Conservation (phyloP, 2,797 vertebrate genomes). For the Microtus californicus region DNA sequence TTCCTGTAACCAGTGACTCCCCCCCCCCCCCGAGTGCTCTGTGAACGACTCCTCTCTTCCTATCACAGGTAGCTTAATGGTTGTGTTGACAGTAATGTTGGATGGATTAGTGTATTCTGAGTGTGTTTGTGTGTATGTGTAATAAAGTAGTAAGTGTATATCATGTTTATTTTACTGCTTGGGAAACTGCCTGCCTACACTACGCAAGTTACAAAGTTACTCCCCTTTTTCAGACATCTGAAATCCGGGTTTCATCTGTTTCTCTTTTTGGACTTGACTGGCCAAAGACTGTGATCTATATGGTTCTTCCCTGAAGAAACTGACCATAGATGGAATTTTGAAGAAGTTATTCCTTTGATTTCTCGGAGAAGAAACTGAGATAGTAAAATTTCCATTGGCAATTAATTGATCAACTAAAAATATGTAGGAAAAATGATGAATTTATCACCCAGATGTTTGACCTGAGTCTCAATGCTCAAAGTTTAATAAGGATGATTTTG, state of each 20-base stretch:
- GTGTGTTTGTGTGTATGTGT: not conserved
- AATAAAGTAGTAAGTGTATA: not conserved
- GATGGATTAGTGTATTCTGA: not conserved
- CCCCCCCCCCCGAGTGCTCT: not conserved
- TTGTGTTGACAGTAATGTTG: not conserved
- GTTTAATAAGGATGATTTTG: constrained; percentile 12
- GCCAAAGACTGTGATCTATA: not conserved
- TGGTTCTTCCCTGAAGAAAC: not conserved
- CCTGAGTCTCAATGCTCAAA: not conserved
- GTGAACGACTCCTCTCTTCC: not conserved
- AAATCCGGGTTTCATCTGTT: not conserved
- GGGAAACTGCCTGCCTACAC: not conserved
- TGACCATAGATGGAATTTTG: not conserved
- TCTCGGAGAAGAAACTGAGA: not conserved
- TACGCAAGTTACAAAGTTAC: not conserved
- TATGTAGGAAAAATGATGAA: not conserved
- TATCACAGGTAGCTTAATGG: constrained; percentile 25
- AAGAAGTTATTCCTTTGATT: not conserved
- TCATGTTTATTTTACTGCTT: constrained; percentile 28
- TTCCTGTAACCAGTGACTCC: not conserved
- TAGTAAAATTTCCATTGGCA: not conserved
- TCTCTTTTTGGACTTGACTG: not conserved
- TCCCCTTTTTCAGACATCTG: constrained; percentile 48
- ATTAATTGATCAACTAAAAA: constrained; percentile 14
- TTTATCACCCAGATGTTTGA: constrained; percentile 22